These are phyloP conservation scores for Imbricaverruca yamaguchii DNA, from an alignment of 2,888 invertebrate genomes.

Conservation along the genomic window DNA sequence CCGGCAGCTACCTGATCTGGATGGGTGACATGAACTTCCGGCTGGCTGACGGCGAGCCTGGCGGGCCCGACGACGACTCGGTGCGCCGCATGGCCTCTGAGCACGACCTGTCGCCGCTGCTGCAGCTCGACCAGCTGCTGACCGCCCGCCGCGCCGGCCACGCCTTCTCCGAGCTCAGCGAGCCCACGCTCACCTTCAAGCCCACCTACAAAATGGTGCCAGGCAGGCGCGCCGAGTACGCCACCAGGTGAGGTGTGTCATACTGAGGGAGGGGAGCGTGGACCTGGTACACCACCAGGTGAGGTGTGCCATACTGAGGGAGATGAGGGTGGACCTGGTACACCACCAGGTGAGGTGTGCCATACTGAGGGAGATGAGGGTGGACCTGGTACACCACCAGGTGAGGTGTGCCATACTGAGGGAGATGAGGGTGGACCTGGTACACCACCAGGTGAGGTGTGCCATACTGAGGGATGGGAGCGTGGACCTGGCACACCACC, in stretches of 20 bases:
- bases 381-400: too few species aligned
- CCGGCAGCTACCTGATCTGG: constrained; percentile 75
- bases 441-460: too few species aligned
- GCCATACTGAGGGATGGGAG: too few species aligned
- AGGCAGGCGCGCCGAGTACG: constrained; percentile 45
- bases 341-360: too few species aligned
- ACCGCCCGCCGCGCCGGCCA: constrained; percentile 61
- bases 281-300: too few species aligned
- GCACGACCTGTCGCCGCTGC: constrained; percentile 56
- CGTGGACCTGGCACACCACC: too few species aligned
- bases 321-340: too few species aligned
- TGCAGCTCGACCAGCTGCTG: constrained; percentile 67
- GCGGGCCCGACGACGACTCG: constrained; percentile 56
- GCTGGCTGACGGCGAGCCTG: constrained; percentile 56
- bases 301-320: too few species aligned
- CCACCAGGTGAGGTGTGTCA: neutral
- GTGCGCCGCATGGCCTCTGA: constrained; percentile 49
- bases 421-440: too few species aligned
- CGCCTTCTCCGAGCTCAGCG: constrained; percentile 75
- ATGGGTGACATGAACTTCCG: constrained; percentile 86
- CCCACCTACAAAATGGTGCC: constrained; percentile 81
- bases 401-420: too few species aligned
- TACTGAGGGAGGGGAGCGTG: too few species aligned
- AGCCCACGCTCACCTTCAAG: constrained; percentile 65
- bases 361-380: too few species aligned